phyloP scores from a whole-genome alignment of 92 coral and sea anemone genomes.

The Anthopleura xanthogrammica region DNA sequence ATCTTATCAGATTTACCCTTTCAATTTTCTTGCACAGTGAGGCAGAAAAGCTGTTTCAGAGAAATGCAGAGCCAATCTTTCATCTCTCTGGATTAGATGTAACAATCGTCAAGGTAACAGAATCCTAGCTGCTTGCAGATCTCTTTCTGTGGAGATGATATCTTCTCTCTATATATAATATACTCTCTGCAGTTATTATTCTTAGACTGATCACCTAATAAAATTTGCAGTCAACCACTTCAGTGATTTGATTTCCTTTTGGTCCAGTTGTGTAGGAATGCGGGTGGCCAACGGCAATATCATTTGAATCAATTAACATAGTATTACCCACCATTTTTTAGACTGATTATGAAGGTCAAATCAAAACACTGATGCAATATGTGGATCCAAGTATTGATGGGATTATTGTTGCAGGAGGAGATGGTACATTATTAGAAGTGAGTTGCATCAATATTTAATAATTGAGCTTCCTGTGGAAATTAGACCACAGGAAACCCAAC shows the following conservation, averaged over 20 bases:
- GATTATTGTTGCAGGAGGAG: conserved; percentile 96
- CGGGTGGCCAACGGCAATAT: no score
- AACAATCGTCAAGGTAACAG: conserved; percentile 84
- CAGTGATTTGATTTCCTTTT: no score
- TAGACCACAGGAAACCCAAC: background rate
- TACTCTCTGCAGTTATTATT: background rate
- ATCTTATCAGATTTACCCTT: background rate
- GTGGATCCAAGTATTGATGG: conserved; percentile 96
- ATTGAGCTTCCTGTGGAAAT: background rate
- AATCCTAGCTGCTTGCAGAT: no score
- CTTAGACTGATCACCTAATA: no score
- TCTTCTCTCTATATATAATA: background rate
- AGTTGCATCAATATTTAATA: background rate
- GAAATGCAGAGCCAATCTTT: conserved; percentile 94
- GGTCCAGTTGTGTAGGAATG: no score
- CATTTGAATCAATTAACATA: no score
- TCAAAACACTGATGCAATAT: conserved; percentile 90
- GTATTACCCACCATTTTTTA: background rate
- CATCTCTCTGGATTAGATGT: conserved; percentile 94
- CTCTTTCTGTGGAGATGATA: no score
- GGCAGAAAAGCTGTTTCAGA: conserved; percentile 79
- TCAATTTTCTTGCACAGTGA: conserved; percentile 21
- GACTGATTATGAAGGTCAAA: conserved; percentile 99
- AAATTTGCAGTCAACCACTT: no score
- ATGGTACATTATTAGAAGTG: conserved; percentile 97